These are phyloP conservation scores for Falcaria lacertinaria DNA, from an alignment of 2,888 invertebrate genomes.

Conservation along the genomic window DNA sequence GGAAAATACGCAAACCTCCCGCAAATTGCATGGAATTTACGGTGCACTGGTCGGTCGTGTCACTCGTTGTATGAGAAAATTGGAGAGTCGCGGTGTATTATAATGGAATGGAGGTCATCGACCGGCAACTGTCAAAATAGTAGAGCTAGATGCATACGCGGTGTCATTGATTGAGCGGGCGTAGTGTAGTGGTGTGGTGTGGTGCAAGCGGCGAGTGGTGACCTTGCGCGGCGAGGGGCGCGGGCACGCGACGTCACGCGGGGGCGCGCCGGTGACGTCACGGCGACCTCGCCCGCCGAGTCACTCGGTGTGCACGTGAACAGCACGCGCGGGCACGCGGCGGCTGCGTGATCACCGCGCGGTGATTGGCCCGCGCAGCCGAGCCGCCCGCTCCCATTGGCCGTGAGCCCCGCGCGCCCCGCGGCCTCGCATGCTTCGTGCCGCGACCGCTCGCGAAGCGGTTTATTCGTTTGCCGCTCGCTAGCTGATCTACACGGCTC, in stretches of 20 bases:
- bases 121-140: conserved; percentile 51
- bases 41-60: not conserved
- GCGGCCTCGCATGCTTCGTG: conserved; percentile 81
- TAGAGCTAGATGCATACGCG: conserved; percentile 37
- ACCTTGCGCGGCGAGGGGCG: conserved; percentile 63
- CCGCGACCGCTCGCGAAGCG: conserved; percentile 57
- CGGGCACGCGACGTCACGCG: conserved; percentile 62
- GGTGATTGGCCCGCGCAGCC: conserved; percentile 82
- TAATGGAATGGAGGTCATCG: conserved; percentile 36
- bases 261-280: conserved; percentile 81
- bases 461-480: conserved; percentile 75
- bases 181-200: conserved; percentile 24
- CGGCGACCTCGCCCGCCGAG: conserved; percentile 75
- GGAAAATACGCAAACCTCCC: too few relatives aligned
- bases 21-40: not conserved
- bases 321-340: conserved; percentile 88
- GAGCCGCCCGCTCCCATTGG: conserved; percentile 86
- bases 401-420: conserved; percentile 79
- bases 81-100: not conserved
- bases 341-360: conserved; percentile 83
- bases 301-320: conserved; percentile 93
- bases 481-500: conserved; percentile 67
- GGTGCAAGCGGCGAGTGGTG: conserved; percentile 36
- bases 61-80: not conserved
- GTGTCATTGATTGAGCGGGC: conserved; percentile 21